Conservation (phyloP, 2,797 vertebrate genomes). For the Poecilia picta region DNA sequence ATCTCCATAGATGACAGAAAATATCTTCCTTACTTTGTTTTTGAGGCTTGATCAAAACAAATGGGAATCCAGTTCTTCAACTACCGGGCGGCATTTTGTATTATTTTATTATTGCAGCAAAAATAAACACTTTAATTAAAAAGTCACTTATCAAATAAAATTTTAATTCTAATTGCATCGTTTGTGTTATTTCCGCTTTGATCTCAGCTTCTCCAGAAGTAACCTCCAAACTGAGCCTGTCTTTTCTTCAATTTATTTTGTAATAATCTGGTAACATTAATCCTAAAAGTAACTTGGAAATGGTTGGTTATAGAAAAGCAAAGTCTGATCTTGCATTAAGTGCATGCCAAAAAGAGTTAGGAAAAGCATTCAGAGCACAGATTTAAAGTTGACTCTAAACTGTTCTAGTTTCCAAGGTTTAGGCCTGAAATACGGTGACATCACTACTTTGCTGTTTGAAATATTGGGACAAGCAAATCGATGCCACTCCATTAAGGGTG, state of each 20-base stretch:
- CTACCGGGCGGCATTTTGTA: neutral
- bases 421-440: neutral
- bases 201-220: neutral
- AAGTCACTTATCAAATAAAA: neutral
- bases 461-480: neutral
- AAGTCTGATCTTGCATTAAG: neutral
- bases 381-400: neutral
- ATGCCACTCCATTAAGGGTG: neutral
- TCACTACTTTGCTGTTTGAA: neutral
- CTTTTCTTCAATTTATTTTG: neutral
- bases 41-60: neutral
- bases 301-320: neutral
- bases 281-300: neutral
- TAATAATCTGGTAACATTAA: neutral
- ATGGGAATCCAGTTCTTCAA: neutral
- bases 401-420: neutral
- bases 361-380: neutral
- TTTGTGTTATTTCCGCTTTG: neutral
- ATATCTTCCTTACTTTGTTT: neutral
- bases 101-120: neutral
- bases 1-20: neutral
- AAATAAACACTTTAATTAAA: neutral
- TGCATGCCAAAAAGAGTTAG: neutral
- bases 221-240: neutral
- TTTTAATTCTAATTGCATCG: neutral